Conservation (phyloP, 2,888 invertebrate genomes). For the Peribatodes rhomboidaria region DNA sequence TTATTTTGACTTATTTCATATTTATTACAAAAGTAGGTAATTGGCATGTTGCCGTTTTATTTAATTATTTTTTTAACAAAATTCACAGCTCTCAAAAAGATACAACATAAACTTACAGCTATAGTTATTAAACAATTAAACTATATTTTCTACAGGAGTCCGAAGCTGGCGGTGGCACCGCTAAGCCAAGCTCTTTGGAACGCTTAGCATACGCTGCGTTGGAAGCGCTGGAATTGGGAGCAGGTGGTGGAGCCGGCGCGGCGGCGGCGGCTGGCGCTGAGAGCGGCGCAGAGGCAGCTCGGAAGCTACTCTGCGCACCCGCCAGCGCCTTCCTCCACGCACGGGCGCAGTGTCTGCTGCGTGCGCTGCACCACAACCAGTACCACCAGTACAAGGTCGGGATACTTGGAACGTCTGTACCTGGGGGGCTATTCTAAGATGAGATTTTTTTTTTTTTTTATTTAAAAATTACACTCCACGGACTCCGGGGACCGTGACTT, state of each 20-base stretch:
- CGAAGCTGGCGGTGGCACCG: slow-evolving; percentile 64
- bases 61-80: too few relatives aligned
- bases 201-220: slow-evolving; percentile 79
- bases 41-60: too few relatives aligned
- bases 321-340: slow-evolving; percentile 76
- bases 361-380: slow-evolving; percentile 90
- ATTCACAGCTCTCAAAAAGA: too few relatives aligned
- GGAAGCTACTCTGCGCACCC: slow-evolving; percentile 78
- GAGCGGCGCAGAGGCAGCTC: slow-evolving; percentile 70
- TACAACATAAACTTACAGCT: too few relatives aligned
- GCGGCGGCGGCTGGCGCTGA: slow-evolving; percentile 64
- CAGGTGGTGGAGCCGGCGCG: slow-evolving; percentile 59
- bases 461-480: too few relatives aligned
- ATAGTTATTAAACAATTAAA: too few relatives aligned
- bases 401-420: background rate
- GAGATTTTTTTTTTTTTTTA: too few relatives aligned
- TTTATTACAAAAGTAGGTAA: too few relatives aligned
- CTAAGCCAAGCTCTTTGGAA: slow-evolving; percentile 78
- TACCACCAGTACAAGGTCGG: slow-evolving; percentile 95
- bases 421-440: too few relatives aligned
- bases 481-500: too few relatives aligned
- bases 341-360: slow-evolving; percentile 92
- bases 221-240: slow-evolving; percentile 77
- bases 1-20: too few relatives aligned
- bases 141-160: slow-evolving; percentile 60